Conservation (phyloP, 2,113 vertebrate species). For the Otocyon megalotis region DNA sequence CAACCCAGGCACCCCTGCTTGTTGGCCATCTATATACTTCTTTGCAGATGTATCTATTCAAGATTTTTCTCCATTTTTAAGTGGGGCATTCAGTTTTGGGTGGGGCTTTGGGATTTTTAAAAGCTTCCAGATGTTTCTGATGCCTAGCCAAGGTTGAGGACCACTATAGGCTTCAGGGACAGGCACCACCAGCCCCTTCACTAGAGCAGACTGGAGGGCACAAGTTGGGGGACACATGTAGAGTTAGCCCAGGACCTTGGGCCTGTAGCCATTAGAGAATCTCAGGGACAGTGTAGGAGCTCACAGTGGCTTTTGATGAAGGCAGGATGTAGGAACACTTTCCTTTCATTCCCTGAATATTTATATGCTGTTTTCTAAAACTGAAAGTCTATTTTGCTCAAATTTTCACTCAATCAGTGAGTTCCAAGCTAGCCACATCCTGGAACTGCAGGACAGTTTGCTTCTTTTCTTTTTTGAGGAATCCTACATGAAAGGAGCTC, state of each 20-base stretch:
- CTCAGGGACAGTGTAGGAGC: background rate
- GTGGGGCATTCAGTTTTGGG: background rate
- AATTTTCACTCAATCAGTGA: background rate
- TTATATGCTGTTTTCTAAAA: background rate
- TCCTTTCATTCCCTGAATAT: background rate
- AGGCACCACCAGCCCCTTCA: background rate
- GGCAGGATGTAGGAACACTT: background rate
- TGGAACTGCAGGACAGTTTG: background rate
- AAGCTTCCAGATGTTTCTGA: background rate
- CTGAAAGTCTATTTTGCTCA: background rate
- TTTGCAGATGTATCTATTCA: background rate
- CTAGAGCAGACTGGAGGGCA: background rate
- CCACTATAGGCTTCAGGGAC: background rate
- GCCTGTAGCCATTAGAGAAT: background rate
- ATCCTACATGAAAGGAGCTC: no score
- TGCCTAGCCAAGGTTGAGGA: background rate
- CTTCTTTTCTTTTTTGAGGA: background rate
- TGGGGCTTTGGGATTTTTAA: background rate
- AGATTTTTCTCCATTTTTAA: background rate
- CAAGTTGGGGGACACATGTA: fast-evolving
- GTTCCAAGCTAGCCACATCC: background rate
- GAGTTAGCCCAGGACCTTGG: background rate
- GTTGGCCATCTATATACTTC: background rate
- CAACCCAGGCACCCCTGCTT: background rate
- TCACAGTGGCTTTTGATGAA: background rate